A percentile compares a stretch with the other conserved stretches of the same genome.
Evolutionary conservation across 2,113 vertebrate genomes (phyloP).

Genomic region (Scortum barcoo): DNA sequence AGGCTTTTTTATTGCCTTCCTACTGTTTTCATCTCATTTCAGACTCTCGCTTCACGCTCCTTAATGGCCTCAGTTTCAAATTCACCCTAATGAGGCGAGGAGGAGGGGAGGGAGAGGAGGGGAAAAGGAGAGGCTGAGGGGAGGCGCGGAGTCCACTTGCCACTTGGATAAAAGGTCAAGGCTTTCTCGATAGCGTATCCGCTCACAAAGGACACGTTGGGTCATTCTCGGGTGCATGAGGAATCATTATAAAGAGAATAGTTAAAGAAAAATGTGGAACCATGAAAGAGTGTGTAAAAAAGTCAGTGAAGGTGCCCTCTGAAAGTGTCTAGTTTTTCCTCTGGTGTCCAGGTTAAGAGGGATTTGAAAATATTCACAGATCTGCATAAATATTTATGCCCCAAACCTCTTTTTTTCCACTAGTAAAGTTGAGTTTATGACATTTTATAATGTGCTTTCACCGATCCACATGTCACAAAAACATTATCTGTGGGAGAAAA

Average conservation of each 20-base stretch:
- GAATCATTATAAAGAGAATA: conserved; percentile 4
- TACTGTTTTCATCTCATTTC: conserved; percentile 74
- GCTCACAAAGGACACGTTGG: not conserved
- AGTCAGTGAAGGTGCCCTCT: not conserved
- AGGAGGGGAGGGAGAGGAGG: not conserved
- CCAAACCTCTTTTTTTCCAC: not conserved
- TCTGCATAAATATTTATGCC: not conserved
- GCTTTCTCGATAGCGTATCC: not conserved
- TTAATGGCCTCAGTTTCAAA: conserved; percentile 70
- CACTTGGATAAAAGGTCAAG: conserved; percentile 52
- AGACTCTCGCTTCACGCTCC: conserved; percentile 48
- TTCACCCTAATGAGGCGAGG: conserved; percentile 61
- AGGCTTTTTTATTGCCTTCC: conserved; percentile 76
- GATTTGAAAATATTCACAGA: not conserved
- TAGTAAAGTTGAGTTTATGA: not conserved
- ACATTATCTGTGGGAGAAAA: conserved; percentile 26
- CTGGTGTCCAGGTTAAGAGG: not conserved
- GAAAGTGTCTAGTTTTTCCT: not conserved
- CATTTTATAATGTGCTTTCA: not conserved
- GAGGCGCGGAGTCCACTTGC: not conserved
- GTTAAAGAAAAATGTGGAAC: not conserved
- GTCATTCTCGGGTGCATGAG: conserved; percentile 10
- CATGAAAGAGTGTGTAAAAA: not conserved
- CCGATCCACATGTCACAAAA: conserved; percentile 14
- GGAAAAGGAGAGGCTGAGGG: not conserved